Evolutionary conservation across 1,140 invertebrate species (phyloP).

Genomic region (Leptinotarsa texana): DNA sequence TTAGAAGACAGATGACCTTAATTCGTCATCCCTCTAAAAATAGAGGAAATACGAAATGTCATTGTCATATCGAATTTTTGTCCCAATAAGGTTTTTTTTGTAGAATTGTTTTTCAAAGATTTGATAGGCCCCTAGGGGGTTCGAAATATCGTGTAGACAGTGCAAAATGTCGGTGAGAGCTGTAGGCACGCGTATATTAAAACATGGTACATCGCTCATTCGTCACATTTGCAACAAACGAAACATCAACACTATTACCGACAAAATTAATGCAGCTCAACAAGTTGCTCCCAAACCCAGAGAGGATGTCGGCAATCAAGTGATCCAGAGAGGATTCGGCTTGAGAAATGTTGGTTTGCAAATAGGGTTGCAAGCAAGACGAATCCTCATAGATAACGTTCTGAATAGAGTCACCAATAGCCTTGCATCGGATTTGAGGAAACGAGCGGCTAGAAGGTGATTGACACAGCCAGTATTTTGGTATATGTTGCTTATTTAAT

Average conservation of each 20-base stretch:
- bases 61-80: not conserved
- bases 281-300: slow-evolving; percentile 51
- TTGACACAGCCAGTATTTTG: no score
- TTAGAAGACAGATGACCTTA: no score
- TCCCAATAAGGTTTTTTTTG: not conserved
- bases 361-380: slow-evolving; percentile 63
- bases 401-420: slow-evolving; percentile 70
- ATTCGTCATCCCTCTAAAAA: no score
- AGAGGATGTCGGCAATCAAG: slow-evolving; percentile 38
- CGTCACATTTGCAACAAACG: slow-evolving; percentile 45
- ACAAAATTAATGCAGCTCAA: slow-evolving; percentile 45
- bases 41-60: not conserved
- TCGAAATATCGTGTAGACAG: not conserved
- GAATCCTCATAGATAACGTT: slow-evolving; percentile 71
- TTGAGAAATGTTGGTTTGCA: slow-evolving; percentile 60
- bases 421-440: slow-evolving; percentile 65
- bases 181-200: slow-evolving; percentile 47
- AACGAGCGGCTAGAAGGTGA: slow-evolving; percentile 62
- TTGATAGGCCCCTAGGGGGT: slow-evolving; percentile 18
- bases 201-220: slow-evolving; percentile 52
- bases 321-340: slow-evolving; percentile 49
- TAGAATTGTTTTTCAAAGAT: not conserved
- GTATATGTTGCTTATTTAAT: no score
- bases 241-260: slow-evolving; percentile 48
- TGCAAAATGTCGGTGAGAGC: slow-evolving; percentile 52